Evolutionary conservation across 2,113 vertebrate species (phyloP).

Genomic region (Ranitomeya imitator): DNA sequence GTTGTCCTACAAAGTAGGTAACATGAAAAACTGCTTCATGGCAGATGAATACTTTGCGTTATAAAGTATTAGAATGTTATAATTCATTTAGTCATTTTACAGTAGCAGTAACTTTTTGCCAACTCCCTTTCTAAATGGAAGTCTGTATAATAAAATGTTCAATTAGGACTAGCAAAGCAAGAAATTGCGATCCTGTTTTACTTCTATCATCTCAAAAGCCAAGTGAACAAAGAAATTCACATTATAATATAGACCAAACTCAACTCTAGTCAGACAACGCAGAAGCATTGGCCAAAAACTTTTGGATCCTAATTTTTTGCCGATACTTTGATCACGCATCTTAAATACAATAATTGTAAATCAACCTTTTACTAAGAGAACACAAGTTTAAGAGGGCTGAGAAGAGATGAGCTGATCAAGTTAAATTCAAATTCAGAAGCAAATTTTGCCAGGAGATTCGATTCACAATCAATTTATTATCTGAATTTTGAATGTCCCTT

Average conservation of each 20-base stretch:
- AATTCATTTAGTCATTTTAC: constrained; percentile 53
- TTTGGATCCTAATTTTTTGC: background rate
- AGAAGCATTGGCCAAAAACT: background rate
- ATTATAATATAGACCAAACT: no score
- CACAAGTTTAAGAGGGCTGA: no score
- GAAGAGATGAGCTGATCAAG: no score
- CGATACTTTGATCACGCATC: background rate
- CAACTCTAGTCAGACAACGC: background rate
- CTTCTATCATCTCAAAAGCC: constrained; percentile 51
- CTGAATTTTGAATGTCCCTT: no score
- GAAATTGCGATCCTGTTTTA: constrained; percentile 55
- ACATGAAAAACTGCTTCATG: background rate
- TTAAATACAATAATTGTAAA: background rate
- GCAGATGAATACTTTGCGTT: background rate
- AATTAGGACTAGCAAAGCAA: constrained; percentile 50
- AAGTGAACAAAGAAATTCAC: constrained; percentile 33
- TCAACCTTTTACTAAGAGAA: no score
- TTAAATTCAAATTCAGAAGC: no score
- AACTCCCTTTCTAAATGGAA: constrained; percentile 26
- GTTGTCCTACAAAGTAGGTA: background rate
- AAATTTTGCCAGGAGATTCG: no score
- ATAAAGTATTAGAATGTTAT: background rate
- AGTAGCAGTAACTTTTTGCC: constrained; percentile 32
- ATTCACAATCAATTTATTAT: no score
- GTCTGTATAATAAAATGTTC: constrained; percentile 56